Evolutionary conservation across 1,140 invertebrate genomes (phyloP), one percentile per base, ranked within the genome.

Genomic region (Popillia japonica): DNA sequence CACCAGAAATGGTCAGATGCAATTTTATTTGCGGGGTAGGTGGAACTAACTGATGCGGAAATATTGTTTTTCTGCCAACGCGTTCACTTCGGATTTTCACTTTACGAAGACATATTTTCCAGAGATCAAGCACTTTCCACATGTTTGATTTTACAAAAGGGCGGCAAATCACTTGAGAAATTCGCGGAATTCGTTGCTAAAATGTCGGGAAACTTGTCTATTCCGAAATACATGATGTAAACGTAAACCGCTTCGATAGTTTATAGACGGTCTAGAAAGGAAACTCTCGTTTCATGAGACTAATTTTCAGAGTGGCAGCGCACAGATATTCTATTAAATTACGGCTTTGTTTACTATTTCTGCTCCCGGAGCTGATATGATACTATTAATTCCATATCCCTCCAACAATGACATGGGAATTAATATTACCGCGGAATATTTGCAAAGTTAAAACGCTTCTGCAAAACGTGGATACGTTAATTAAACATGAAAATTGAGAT

Each of bases 111-210:
- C 48, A 55, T 55, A 55, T 55, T 55, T 55, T 7, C 48, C 14
- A 55, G 14, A 55, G 48, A 55, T 17, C 48, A n/a, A 17, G 14
- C 14, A 55, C 14, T n/a, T 55, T 55, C 48, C 48, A 17, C 48
- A 55, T 55, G 48, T 55, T 55, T 55, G 48, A 20, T 55, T 55
- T n/a, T n/a, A 55, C 48, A 55, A 17, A 55, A 55, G 48, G 14
- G 48, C 48, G 48, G 48, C 48, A 55, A 55, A 55, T 55, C 48
- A 17, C 48, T 55, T n/a, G 14, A 55, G 48, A 14, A 55, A 55
- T 55, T 55, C 14, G 14, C 0, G 48, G 48, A 55, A 55, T 55
- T 55, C 17, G 48, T n/a, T 55, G 48, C 48, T 55, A 17, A 55
- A 55, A 55, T n/a, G 48, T n/a, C 11, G 48, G 17, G 48, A 55